These are phyloP conservation scores for Perca fluviatilis DNA, from an alignment of 2,113 vertebrate species.

Conservation along the genomic window DNA sequence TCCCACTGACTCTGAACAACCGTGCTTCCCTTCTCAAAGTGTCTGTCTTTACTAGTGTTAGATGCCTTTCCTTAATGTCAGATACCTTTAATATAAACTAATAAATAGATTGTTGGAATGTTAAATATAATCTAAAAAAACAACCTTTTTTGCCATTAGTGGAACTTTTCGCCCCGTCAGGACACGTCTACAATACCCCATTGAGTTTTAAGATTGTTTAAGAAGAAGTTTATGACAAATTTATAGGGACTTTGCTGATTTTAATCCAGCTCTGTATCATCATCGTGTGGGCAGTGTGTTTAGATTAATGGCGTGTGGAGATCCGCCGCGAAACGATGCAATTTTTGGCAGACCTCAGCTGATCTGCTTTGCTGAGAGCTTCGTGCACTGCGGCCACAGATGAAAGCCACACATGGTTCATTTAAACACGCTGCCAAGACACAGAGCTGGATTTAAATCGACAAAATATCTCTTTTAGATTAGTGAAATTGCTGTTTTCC, in stretches of 20 bases:
- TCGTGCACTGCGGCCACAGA: too few species aligned
- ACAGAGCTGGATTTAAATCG: too few species aligned
- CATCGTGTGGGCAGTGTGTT: too few species aligned
- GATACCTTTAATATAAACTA: neutral
- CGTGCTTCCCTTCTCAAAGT: neutral
- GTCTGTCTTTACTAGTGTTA: neutral
- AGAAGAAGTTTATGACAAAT: neutral
- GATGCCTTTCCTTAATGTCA: neutral
- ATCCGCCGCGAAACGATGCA: too few species aligned
- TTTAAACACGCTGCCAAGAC: too few species aligned
- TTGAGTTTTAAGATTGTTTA: neutral
- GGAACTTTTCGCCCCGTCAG: neutral
- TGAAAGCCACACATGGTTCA: too few species aligned
- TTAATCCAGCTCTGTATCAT: too few species aligned
- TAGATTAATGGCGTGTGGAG: too few species aligned
- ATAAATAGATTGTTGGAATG: neutral
- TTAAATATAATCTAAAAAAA: neutral
- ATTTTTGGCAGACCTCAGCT: too few species aligned
- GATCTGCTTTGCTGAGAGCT: too few species aligned
- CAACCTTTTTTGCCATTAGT: neutral
- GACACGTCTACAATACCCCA: neutral
- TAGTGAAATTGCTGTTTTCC: neutral
- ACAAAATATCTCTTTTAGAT: neutral
- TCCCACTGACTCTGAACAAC: neutral
- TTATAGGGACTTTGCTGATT: neutral